Conservation (phyloP, 2,797 vertebrate species). For the Glossophaga mutica region DNA sequence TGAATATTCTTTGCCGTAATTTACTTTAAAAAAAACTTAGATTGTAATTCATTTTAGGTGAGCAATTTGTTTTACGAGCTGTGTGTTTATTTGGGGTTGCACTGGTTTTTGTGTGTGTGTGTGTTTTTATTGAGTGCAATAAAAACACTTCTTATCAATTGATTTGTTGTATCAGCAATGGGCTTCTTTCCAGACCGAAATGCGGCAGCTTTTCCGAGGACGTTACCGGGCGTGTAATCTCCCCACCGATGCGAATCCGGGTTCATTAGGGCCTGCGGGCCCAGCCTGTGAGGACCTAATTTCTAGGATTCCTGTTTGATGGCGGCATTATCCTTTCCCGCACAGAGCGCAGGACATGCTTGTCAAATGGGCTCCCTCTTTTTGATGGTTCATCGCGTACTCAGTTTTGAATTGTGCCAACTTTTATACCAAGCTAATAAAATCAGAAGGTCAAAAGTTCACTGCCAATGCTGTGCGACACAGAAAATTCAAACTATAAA, state of each 20-base stretch:
- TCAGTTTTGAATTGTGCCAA: slow-evolving; percentile 61
- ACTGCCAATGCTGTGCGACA: neutral
- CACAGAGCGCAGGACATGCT: neutral
- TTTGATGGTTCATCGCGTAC: slow-evolving; percentile 69
- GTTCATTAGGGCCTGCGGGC: slow-evolving; percentile 62
- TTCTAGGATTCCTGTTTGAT: slow-evolving; percentile 68
- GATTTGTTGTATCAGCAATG: slow-evolving; percentile 79
- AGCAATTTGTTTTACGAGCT: slow-evolving; percentile 78
- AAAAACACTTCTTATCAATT: slow-evolving; percentile 80
- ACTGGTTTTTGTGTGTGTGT: neutral
- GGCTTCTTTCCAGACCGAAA: slow-evolving; percentile 66
- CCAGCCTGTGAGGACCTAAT: slow-evolving; percentile 58
- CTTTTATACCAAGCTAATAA: slow-evolving; percentile 58
- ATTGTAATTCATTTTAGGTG: slow-evolving; percentile 82
- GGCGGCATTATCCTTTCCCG: slow-evolving; percentile 66
- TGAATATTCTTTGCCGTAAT: slow-evolving; percentile 68
- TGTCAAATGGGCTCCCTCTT: slow-evolving; percentile 46
- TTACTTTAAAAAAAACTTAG: slow-evolving; percentile 73
- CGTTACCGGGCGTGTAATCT: slow-evolving; percentile 55
- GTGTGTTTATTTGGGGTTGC: slow-evolving; percentile 76
- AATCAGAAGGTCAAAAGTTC: slow-evolving; percentile 74
- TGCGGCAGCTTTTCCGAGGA: slow-evolving; percentile 54
- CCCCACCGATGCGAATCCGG: slow-evolving; percentile 15
- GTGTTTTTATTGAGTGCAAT: slow-evolving; percentile 71
- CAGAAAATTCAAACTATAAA: neutral